Evolutionary conservation across 1,140 invertebrate species (phyloP).

Genomic region (Meloidogyne floridensis): DNA sequence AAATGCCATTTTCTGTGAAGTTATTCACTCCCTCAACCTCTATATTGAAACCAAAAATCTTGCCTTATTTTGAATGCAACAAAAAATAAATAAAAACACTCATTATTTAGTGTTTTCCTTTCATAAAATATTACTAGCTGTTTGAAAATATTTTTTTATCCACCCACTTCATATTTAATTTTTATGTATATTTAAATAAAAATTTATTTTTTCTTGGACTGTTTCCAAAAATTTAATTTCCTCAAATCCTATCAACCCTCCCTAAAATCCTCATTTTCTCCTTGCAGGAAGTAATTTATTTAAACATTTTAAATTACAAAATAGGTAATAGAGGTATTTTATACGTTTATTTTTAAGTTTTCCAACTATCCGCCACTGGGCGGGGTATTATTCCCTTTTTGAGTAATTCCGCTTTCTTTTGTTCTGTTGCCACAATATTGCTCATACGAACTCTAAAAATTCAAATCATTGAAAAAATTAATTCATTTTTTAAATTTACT

Average conservation of each 20-base stretch:
- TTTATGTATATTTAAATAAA: slow-evolving; percentile 7
- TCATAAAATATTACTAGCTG: not conserved
- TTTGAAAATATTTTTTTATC: not conserved
- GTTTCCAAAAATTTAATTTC: too few relatives aligned
- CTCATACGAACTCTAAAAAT: slow-evolving; percentile 57
- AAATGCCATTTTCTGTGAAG: slow-evolving; percentile 4
- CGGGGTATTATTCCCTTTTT: slow-evolving; percentile 26
- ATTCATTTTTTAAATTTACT: slow-evolving; percentile 72
- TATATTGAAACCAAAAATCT: not conserved
- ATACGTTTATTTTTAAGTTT: not conserved
- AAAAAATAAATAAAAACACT: not conserved
- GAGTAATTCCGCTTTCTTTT: slow-evolving; percentile 57
- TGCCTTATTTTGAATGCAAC: not conserved
- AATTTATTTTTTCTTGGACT: not conserved
- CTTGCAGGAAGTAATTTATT: too few relatives aligned
- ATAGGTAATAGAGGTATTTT: too few relatives aligned
- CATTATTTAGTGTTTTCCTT: slow-evolving; percentile 1
- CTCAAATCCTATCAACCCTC: too few relatives aligned
- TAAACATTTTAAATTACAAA: too few relatives aligned
- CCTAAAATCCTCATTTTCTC: too few relatives aligned
- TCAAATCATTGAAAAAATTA: slow-evolving; percentile 28
- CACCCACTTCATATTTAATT: not conserved
- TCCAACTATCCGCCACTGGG: not conserved
- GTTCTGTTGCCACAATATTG: slow-evolving; percentile 63
- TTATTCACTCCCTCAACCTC: not conserved